Evolutionary conservation across 2,888 invertebrate species (phyloP).

Genomic region (Unio pictorum): DNA sequence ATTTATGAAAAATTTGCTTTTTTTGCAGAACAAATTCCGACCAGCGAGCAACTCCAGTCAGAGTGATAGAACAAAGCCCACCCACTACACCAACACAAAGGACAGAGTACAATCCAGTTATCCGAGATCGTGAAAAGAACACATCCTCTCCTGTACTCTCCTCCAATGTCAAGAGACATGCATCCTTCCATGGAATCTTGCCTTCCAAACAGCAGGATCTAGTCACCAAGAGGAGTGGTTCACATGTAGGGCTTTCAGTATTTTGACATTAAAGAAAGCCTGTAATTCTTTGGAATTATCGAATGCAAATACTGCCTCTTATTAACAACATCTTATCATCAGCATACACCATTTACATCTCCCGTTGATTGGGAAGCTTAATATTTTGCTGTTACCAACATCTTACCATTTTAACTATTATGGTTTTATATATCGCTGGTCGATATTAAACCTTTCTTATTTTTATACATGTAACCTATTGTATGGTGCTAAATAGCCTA

Average conservation of each 20-base stretch:
- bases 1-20: not conserved
- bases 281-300: no score
- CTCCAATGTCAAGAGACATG: slow-evolving; percentile 53
- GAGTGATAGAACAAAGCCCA: slow-evolving; percentile 11
- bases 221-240: slow-evolving; percentile 40
- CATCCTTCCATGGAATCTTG: slow-evolving; percentile 59
- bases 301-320: no score
- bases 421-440: no score
- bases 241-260: slow-evolving; percentile 26
- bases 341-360: no score
- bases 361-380: no score
- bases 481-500: no score
- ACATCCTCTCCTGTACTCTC: slow-evolving; percentile 26
- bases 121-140: slow-evolving; percentile 46
- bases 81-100: slow-evolving; percentile 28
- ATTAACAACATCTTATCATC: no score
- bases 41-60: slow-evolving; percentile 32
- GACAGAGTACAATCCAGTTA: slow-evolving; percentile 53
- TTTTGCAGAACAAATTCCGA: slow-evolving; percentile 54
- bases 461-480: no score
- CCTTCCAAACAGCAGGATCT: slow-evolving; percentile 56
- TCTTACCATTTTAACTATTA: no score
- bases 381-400: no score
- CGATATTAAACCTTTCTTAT: no score
- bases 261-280: no score